Percentiles rank a stretch among this genome's conserved stretches.
Conservation (phyloP, 2,888 invertebrate species). For the Aporophyla nigra region DNA sequence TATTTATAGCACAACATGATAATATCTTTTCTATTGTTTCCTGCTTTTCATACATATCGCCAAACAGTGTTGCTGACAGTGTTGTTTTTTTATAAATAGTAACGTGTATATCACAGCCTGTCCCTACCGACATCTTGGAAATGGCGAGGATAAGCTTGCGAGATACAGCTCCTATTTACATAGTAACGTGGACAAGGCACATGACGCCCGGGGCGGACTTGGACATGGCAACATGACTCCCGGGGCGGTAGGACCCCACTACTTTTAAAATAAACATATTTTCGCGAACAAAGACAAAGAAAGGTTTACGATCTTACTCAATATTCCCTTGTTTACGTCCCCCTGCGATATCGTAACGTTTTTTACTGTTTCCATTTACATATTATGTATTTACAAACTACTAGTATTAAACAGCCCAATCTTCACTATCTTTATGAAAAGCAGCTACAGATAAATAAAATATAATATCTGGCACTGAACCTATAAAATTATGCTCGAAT, state of each 20-base stretch:
- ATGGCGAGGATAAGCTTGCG: background rate
- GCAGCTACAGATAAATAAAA: background rate
- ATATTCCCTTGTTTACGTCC: slow-evolving; percentile 32
- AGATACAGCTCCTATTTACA: slow-evolving; percentile 18
- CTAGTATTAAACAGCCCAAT: slow-evolving; percentile 3
- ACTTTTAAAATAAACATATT: slow-evolving; percentile 35
- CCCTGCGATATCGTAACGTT: slow-evolving; percentile 19
- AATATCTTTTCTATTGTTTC: background rate
- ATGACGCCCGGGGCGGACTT: background rate
- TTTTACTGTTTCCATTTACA: slow-evolving; percentile 39
- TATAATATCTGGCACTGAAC: background rate
- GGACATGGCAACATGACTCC: background rate
- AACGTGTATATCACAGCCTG: background rate
- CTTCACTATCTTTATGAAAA: slow-evolving; percentile 2
- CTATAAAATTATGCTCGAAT: background rate
- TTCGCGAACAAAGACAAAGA: slow-evolving; percentile 35
- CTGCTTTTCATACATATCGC: background rate
- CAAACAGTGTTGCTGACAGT: background rate
- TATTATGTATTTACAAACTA: slow-evolving; percentile 30
- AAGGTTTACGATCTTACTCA: slow-evolving; percentile 50
- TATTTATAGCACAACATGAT: background rate
- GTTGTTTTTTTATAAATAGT: background rate
- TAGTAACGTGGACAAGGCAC: slow-evolving; percentile 4
- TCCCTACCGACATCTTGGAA: background rate
- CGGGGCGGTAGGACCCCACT: slow-evolving; percentile 12